Base-by-base conservation (phyloP, 1,140 invertebrate genomes). In the Bombus difficillimus region DNA sequence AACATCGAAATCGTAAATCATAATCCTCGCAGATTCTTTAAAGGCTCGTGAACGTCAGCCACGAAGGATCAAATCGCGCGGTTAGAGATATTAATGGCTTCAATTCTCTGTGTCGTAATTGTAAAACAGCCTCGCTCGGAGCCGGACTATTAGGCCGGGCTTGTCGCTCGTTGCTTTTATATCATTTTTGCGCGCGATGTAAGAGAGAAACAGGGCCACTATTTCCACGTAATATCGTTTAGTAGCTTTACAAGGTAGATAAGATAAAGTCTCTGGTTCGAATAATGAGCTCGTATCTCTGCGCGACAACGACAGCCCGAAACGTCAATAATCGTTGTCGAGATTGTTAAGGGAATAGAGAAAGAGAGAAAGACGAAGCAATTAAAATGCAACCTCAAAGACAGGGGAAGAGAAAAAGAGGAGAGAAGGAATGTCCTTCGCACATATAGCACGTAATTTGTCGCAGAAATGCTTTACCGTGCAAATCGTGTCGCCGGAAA, bases 281-380 rank as follows among this genome's bases (percentile, higher is more conserved):
- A 81, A 74, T 81, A 81, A 81, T 81, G 78, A 74, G 69, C 43
- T 28, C 5, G 78, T 85, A 80, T 80, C 83, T 62, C 10, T 6
- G 59, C 71, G 34, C 76, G 22, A 77, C 78, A 85, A 28, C 69
- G 41, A 34, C 53, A 8, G 75, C 13, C 18, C 41, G 41, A 74
- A 81, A 85, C 71, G 84, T 81, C 84, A n/a, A 85, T 85, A 85
- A 81, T 81, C 57, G 71, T 74, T 34, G 47, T 12, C 43, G 71
- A 74, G 84, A 85, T 81, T 81, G 75, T 75, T 78, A 12, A n/a
- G 13, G 47, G 43, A 59, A 68, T 34, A 6, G 62, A 25, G 37
- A 74, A n/a, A 41, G 34, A n/a, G 37, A 32, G 41, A 47, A 6
- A 22, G 72, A 47, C 12, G 12, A 12, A 1, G 64, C 74, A 83